Percentiles rank a stretch among this genome's conserved stretches.
Conservation (phyloP, 2,888 invertebrate genomes). For the Drosophila fulvimacula region DNA sequence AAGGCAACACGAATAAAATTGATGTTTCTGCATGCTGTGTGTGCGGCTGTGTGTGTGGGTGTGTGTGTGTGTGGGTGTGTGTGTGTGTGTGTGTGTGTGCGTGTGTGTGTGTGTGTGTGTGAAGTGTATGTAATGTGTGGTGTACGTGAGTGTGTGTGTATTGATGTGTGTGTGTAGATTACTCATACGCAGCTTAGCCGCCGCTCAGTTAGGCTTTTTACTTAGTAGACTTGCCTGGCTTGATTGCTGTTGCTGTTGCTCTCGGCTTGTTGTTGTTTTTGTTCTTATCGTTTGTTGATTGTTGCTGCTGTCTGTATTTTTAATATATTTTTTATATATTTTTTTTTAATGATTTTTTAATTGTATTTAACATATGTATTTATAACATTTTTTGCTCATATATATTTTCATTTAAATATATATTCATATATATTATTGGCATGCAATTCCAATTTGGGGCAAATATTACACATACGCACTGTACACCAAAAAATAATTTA, state of each 20-base stretch:
- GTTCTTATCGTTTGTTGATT: conserved; percentile 1
- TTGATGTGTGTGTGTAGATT: conserved; percentile 44
- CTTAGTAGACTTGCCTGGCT: conserved; percentile 65
- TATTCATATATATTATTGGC: background rate
- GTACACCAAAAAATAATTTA: conserved; percentile 55
- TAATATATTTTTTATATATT: background rate
- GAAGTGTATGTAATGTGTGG: background rate
- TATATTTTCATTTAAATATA: background rate
- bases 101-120: conserved; percentile 2
- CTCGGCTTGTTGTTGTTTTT: background rate
- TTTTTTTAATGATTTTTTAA: background rate
- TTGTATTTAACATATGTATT: conserved; percentile 9
- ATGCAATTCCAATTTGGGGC: conserved; percentile 11
- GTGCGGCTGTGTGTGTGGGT: conserved; percentile 8
- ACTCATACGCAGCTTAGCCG: conserved; percentile 64
- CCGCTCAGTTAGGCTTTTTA: conserved; percentile 30
- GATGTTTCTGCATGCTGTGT: conserved; percentile 30
- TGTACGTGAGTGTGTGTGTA: conserved; percentile 1
- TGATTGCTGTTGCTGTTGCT: conserved; percentile 9
- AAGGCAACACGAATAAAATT: conserved; percentile 54
- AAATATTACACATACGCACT: conserved; percentile 71
- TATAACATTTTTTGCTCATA: background rate
- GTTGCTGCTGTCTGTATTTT: conserved; percentile 3
- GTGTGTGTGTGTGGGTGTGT: no score
- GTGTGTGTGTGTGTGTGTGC: conserved; percentile 29